Base-by-base conservation (phyloP, 2,888 invertebrate genomes). In the Helleia helle region DNA sequence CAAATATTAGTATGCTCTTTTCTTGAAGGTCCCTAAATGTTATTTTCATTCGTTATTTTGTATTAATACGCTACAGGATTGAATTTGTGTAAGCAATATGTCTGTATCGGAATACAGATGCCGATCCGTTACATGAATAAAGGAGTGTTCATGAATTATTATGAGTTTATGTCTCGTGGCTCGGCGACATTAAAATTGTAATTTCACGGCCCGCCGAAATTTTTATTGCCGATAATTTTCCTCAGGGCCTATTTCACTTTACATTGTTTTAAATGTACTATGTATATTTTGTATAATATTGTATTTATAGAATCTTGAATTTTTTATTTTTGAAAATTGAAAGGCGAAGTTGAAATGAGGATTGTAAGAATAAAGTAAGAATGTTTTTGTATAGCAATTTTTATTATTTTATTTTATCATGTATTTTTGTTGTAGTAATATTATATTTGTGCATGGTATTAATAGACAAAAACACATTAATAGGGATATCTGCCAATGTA, bases 161-260 rank as follows among this genome's bases (percentile, higher is more conserved):
- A 36, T 28, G 41, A 41, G 37, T 55, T 62, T 52, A 57, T 50
- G 59, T 59, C 61, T 66, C 65, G 70, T 67, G 70, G 69, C 71
- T 68, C 69, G 62, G 62, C 68, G 64, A 63, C 65, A 69, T 60
- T 70, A 71, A 77, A 75, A 75, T 76, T 77, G 74, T 76, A 81
- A 81, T 81, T 80, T 80, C 80, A 81, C 75, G 81, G 70, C 60
- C 73, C 69, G 74, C 56, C 56, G 71, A 58, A 71, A 74, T 76
- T 75, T 75, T 34, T 34, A 22, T 34, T 22, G 34, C 34, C 22
- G 22, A 22, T 22, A 4, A 4, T 3, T 6, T 79, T 76, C 77
- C 74, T 77, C 72, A 74, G 65, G 69, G 75, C 76, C 77, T 77
- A 8, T 27, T 12, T 27, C 27, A 27, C 14, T 13, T 38, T 38